Conservation (phyloP, 1,140 invertebrate species). For the Conus ventricosus region DNA sequence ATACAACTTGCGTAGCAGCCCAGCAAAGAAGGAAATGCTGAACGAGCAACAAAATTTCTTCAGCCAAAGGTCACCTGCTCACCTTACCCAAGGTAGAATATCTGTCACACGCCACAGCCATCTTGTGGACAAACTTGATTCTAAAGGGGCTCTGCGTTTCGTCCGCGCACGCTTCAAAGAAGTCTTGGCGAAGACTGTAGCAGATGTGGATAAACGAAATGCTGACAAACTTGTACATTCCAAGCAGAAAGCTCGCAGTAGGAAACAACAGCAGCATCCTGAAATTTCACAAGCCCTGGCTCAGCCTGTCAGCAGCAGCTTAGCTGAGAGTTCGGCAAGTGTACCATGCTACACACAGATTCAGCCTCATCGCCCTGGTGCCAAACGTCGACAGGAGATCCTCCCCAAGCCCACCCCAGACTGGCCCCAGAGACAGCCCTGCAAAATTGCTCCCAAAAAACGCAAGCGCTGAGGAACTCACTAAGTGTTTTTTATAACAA, state of each 20-base stretch:
- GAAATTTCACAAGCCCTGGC: conserved; percentile 43
- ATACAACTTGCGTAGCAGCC: background rate
- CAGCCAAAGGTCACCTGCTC: background rate
- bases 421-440: conserved; percentile 7
- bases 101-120: conserved; percentile 23
- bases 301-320: conserved; percentile 6
- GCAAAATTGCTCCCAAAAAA: conserved; percentile 23
- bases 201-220: conserved; percentile 24
- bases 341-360: background rate
- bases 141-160: conserved; percentile 51
- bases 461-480: conserved; percentile 8
- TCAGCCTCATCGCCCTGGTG: background rate
- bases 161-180: conserved; percentile 51
- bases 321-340: background rate
- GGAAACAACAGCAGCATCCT: conserved; percentile 40
- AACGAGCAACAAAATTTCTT: background rate
- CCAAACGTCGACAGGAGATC: conserved; percentile 27
- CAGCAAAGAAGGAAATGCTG: background rate
- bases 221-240: conserved; percentile 15
- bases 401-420: conserved; percentile 9
- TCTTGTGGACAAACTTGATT: conserved; percentile 24
- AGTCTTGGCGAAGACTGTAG: conserved; percentile 46
- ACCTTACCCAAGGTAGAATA: conserved; percentile 9
- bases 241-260: background rate
- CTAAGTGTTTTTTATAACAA: too few species aligned